Evolutionary conservation across 2,888 invertebrate species (phyloP), one percentile per base, ranked within the genome.

Genomic region (Heliconius aoede): DNA sequence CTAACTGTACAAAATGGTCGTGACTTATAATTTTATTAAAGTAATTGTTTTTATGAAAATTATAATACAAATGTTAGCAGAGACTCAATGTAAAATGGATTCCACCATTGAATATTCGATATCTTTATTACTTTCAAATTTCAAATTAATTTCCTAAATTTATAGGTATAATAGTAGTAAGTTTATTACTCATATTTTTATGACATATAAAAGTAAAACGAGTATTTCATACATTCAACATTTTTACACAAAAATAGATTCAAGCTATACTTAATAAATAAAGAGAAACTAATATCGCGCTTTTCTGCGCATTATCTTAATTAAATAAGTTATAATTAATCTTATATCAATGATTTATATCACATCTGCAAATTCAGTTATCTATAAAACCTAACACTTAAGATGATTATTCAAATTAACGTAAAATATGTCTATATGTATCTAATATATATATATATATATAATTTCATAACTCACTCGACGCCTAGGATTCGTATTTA

Each of bases 401-500:
- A 11, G 0, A 21, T 60, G 11, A 28, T 26, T 72, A 26, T 72
- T 72, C 18, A 40, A 72, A 40, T 40, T 15, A 40, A 26, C 60
- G 2, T 18, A 26, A 72, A 32, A 72, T 15, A 40, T 21, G 40
- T 5, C 21, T 0, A 46, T 7, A 8, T 21, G n/a, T n/a, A n/a
- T n/a, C n/a, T n/a, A 21, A 46, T 15, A 40, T 40, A n/a, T 9
- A 55, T 75, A 36, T 69, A 55, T n/a, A 77, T 73, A 60, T 18
- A 60, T 68, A 71, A 46, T 79, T n/a, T n/a, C 60, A 76, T 78
- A 73, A 78, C 75, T 69, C 24, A 55, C 24, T 76, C n/a, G n/a
- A 74, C 68, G 30, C 64, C 73, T 67, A 76, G 76, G 77, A 82
- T 80, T 75, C 72, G 74, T 75, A 79, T 71, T 74, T 73, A 76